Conservation (phyloP, 2,797 vertebrate genomes). For the Urophycis tenuis region DNA sequence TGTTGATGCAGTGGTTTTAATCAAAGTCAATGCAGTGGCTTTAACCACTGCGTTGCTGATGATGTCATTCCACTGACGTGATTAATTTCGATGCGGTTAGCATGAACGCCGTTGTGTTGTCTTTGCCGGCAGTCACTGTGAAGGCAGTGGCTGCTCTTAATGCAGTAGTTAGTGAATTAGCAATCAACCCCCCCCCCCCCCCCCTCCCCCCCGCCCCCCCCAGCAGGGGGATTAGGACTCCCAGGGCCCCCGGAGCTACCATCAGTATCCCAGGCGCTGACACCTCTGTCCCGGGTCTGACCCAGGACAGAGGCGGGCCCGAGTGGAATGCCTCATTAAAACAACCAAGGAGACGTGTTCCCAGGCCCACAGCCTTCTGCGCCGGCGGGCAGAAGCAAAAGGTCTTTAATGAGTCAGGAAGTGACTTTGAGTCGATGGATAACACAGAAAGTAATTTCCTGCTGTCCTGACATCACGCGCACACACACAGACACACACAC, state of each 20-base stretch:
- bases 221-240: neutral
- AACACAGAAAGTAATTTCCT: neutral
- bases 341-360: neutral
- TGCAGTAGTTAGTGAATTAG: neutral
- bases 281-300: neutral
- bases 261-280: neutral
- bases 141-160: no score
- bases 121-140: no score
- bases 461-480: neutral
- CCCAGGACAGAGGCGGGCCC: neutral
- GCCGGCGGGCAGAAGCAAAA: neutral
- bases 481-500: no score
- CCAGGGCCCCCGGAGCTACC: neutral
- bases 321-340: neutral
- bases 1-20: neutral
- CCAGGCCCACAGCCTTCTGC: neutral
- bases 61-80: neutral
- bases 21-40: neutral
- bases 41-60: neutral
- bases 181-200: no score
- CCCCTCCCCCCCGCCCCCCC: no score
- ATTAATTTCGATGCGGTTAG: no score
- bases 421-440: neutral
- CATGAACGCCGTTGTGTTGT: no score
- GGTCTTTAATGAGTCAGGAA: conserved; percentile 2